Evolutionary conservation across 2,797 vertebrate genomes (phyloP).

Genomic region (Tragelaphus oryx): DNA sequence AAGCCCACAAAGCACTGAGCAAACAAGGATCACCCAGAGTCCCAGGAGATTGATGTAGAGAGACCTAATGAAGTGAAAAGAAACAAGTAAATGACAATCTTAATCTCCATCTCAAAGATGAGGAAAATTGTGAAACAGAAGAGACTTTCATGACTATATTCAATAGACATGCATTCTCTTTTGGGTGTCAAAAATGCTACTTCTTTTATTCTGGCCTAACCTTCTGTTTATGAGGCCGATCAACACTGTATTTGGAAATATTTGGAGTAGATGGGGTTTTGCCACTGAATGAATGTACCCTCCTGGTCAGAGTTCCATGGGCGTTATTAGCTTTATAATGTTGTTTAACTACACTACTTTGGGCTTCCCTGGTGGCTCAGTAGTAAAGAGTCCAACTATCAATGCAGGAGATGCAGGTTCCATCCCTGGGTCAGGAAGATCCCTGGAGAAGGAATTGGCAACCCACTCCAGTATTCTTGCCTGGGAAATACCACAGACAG

Average conservation of each 20-base stretch:
- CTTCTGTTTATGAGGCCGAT: background rate
- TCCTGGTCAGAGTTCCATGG: background rate
- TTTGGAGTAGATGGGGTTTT: background rate
- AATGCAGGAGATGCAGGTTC: background rate
- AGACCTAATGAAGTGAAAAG: slow-evolving; percentile 80
- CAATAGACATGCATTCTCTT: background rate
- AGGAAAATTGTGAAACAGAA: background rate
- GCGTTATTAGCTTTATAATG: background rate
- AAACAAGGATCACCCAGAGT: slow-evolving; percentile 87
- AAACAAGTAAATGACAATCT: background rate
- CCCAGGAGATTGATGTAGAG: slow-evolving; percentile 93
- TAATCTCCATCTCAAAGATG: background rate
- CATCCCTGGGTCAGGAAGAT: background rate
- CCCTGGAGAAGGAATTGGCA: background rate
- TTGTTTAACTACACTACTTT: background rate
- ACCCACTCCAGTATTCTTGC: background rate
- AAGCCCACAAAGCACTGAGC: slow-evolving; percentile 87
- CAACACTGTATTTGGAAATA: background rate
- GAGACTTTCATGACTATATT: background rate
- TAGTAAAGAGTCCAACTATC: background rate
- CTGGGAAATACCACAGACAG: background rate
- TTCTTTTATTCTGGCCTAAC: background rate
- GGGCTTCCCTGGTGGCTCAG: background rate
- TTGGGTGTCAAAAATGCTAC: background rate
- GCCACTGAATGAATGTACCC: background rate